Base-by-base conservation (phyloP, 2,113 vertebrate species). In the Clarias gariepinus region DNA sequence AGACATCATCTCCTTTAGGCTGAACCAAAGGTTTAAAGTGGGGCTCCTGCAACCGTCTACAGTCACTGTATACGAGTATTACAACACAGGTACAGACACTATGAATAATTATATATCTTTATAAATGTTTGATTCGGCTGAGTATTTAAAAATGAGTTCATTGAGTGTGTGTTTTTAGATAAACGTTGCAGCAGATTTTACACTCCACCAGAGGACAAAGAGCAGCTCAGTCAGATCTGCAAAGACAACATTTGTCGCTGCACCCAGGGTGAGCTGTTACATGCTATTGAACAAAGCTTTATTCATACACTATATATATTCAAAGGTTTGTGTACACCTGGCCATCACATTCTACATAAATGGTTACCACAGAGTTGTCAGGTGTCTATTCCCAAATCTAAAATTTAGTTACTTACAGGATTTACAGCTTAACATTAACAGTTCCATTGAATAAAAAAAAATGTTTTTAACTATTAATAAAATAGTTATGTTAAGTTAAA, bases 41-140 rank as follows among this genome's bases (percentile, higher is more conserved):
- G 95, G 96, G 25, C 93, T 96, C 10, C 92, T 97, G 69, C 97
- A 98, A 91, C 97, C 96, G 0, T 96, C 95, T 0, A 88, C 93
- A 0, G 95, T 97, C 58, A 96, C 93, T 2, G 95, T 95, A 58
- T 98, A 98, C 33, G 95, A 96, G 88, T 98, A 97, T 81, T 98
- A 97, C 89, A 95, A 95, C 85, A 73, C 78, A 81, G 86, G 88
- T 89, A 78, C n/a, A 58, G 9, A 53, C 58, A 3, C 2, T 7
- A 47, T 47, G 47, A 47, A 47, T 47, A 47, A 47, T 47, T 47
- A 47, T 47, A 47, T 7, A 8, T 7, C 47, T 47, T 47, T 47
- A 47, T 8, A 7, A 47, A 47, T 47, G 47, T 36, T 7, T 71
- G 30, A 71, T 74, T 47, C 19, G 21, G 36, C 3, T 74, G 9